Conservation (phyloP, 2,113 vertebrate genomes). For the Marmota monax region DNA sequence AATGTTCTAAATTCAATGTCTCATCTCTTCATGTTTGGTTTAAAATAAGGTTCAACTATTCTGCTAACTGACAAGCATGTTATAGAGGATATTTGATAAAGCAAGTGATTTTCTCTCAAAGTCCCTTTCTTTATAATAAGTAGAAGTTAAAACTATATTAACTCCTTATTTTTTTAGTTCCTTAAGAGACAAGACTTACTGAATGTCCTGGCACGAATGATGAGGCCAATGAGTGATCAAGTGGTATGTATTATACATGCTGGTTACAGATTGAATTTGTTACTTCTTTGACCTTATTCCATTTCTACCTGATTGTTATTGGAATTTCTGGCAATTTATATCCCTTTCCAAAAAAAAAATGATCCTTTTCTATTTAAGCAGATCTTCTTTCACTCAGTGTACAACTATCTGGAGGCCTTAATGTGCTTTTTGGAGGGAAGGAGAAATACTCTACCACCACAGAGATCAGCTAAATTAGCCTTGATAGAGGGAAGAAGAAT, state of each 20-base stretch:
- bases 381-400: neutral
- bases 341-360: conserved; percentile 2
- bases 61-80: conserved; percentile 8
- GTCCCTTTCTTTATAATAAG: neutral
- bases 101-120: neutral
- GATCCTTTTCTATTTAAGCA: conserved; percentile 24
- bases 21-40: conserved; percentile 25
- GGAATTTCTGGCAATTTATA: neutral
- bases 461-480: neutral
- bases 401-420: neutral
- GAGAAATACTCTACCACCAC: neutral
- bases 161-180: conserved; percentile 89
- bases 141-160: neutral
- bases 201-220: conserved; percentile 98
- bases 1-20: neutral
- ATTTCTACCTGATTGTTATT: conserved; percentile 30
- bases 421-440: neutral
- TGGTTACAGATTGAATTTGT: neutral
- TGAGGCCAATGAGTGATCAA: conserved; percentile 98
- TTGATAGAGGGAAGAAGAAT: neutral
- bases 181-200: conserved; percentile 98
- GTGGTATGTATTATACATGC: conserved; percentile 90
- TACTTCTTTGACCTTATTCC: neutral
- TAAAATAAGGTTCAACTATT: conserved; percentile 31
- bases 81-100: neutral